Base-by-base conservation (phyloP, 2,797 vertebrate genomes). In the Cyclopterus lumpus region DNA sequence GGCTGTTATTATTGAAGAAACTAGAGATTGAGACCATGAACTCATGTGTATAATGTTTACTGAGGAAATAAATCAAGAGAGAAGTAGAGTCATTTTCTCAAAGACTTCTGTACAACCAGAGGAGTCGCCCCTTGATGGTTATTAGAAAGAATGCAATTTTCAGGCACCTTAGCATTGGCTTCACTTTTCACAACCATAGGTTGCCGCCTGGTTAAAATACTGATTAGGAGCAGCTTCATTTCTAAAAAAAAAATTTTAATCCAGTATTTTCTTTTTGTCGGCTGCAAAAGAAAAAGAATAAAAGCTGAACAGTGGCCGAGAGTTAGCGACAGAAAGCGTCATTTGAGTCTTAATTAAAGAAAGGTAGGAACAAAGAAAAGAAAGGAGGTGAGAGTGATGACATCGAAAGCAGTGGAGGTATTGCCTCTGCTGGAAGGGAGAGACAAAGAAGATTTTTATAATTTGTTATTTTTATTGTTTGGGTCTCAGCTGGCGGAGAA, bases 401-500 rank as follows among this genome's bases (percentile, higher is more conserved):
- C 20, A 73, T 14, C 51, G 20, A 66, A 38, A 55, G 36, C 67
- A 12, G 22, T 38, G 42, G 40, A 58, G 1, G 20, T 32, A 62
- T 5, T n/a, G 59, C 34, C 46, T 51, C 53, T 86, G 66, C 55
- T 67, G 12, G n/a, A 82, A 75, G 55, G 15, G 24, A 55, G 26
- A 53, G 55, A 72, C 2, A 53, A 77, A 77, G 53, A 64, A 18
- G 34, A 73, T 63, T 86, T 72, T 71, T 71, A 71, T 72, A 68
- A 72, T 75, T 77, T 81, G 42, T 74, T 70, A 48, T 82, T 81
- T 77, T n/a, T 70, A 79, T 78, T 87, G 67, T 87, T 83, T 59
- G 66, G 86, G 85, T 70, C 89, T 87, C 87, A 87, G 88, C 91
- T 92, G 89, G 91, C 73, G 75, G 55, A 74, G 51, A 48, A 72